Base-by-base conservation (phyloP, 1,140 invertebrate genomes). In the Aphis gossypii region DNA sequence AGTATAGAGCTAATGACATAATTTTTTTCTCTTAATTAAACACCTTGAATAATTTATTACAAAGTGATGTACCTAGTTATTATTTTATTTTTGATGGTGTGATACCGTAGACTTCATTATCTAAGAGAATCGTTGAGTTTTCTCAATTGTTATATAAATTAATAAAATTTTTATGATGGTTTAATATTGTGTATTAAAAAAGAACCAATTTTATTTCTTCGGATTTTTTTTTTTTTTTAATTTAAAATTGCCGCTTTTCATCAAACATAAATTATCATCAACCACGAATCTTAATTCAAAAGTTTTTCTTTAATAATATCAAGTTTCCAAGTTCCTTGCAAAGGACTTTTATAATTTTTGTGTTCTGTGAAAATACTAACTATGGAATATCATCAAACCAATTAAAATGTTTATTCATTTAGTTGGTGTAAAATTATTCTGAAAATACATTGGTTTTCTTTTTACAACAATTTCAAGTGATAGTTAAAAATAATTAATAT, bases 201-300 rank as follows among this genome's bases (percentile, higher is more conserved):
- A 83, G 20, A 83, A 20, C 76, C 76, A 23, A 83, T 83, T 38
- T 83, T 83, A 83, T 23, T 83, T 83, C 76, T 18, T 83, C 0
- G 76, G 18, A 18, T 83, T 83, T 38, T 38, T 83, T 83, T 38
- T 38, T 38, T 35, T 14, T 83, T 44, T 84, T 84, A 84, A 84
- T 84, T 46, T 44, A 1, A 44, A 25, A 44, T 44, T 14, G 9
- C 9, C 21, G 1, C 6, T 46, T 11, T 86, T 44, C 38, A 14
- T 84, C 38, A 84, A 84, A 84, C 38, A 30, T 41, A 4, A 84
- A 25, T 84, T 84, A 23, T 86, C 41, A 86, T 44, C 23, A 86
- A 86, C 83, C 8, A 86, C 83, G 25, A 86, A 86, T 86, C 83
- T 86, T 86, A 46, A 86, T 46, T 86, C 83, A 41, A 86, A 46